Evolutionary conservation across 2,113 vertebrate species (phyloP).

Genomic region (Siniperca chuatsi): DNA sequence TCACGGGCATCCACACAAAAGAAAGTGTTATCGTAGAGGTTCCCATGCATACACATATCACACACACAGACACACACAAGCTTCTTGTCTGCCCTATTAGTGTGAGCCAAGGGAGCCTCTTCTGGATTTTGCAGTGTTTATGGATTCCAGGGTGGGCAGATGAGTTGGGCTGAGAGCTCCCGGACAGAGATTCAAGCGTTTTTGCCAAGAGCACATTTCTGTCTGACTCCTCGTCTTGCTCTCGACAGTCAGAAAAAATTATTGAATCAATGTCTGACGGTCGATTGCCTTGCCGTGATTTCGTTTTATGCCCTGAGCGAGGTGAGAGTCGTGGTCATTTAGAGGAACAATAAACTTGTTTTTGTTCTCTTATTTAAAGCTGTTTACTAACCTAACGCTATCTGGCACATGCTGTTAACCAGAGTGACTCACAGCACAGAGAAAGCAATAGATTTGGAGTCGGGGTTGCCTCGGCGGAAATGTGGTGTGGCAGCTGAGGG

Average conservation of each 20-base stretch:
- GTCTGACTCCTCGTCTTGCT: background rate
- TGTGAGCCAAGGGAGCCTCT: constrained; percentile 24
- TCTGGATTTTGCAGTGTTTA: constrained; percentile 39
- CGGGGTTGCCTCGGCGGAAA: constrained; percentile 31
- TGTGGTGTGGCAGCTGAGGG: constrained; percentile 50
- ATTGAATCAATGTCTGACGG: constrained; percentile 40
- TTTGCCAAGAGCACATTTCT: constrained; percentile 30
- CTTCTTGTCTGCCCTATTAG: background rate
- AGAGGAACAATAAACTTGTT: constrained; percentile 62
- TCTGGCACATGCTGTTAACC: constrained; percentile 60
- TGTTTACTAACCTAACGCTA: constrained; percentile 50
- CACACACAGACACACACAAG: background rate
- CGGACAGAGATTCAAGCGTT: constrained; percentile 16
- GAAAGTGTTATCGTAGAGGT: constrained; percentile 24
- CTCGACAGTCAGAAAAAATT: constrained; percentile 41
- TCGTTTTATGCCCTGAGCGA: constrained; percentile 12
- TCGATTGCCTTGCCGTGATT: constrained; percentile 3
- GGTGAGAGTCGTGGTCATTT: constrained; percentile 45
- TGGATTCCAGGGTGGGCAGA: constrained; percentile 19
- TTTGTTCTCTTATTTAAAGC: constrained; percentile 66
- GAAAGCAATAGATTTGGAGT: constrained; percentile 46
- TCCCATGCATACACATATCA: constrained; percentile 17
- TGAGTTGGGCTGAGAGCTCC: constrained; percentile 30
- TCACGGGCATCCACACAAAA: constrained; percentile 51
- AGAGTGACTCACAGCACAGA: constrained; percentile 45